A percentile compares a stretch with the other conserved stretches of the same genome.
Conservation (phyloP, 2,797 vertebrate species). For the Iguana delicatissima region DNA sequence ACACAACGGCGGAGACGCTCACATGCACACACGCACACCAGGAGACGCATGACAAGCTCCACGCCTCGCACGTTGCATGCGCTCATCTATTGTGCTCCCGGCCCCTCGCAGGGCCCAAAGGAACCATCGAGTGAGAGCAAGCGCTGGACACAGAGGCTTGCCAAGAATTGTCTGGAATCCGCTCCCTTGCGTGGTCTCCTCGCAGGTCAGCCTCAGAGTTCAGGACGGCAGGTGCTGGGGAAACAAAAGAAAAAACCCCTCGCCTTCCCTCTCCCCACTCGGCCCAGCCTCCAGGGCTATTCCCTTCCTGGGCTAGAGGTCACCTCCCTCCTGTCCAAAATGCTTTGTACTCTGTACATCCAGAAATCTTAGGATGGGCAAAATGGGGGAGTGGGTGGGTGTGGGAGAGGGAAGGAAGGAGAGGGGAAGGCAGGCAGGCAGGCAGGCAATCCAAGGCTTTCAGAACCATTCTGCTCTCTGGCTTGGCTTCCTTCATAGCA, state of each 20-base stretch:
- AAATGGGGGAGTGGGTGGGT: not conserved
- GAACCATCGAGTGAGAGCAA: constrained; percentile 67
- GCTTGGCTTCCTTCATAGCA: not conserved
- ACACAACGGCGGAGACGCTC: rapidly evolving
- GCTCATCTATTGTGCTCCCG: constrained; percentile 64
- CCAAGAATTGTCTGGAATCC: constrained; percentile 79
- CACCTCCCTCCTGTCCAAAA: constrained; percentile 57
- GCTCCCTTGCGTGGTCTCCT: constrained; percentile 69
- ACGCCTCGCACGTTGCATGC: constrained; percentile 19
- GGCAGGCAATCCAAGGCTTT: not conserved
- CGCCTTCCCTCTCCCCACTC: constrained; percentile 47
- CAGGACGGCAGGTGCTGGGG: constrained; percentile 80
- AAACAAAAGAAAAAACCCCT: not conserved
- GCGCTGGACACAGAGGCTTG: constrained; percentile 58
- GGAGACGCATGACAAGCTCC: not conserved
- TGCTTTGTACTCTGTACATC: not conserved
- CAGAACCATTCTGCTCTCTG: not conserved
- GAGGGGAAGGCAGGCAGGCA: too few relatives aligned
- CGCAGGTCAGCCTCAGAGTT: constrained; percentile 74
- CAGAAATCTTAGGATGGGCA: not conserved
- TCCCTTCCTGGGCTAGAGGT: constrained; percentile 69
- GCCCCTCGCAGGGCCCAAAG: constrained; percentile 68
- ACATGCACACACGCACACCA: rapidly evolving
- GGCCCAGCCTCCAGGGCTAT: constrained; percentile 33
- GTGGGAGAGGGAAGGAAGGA: not conserved